Conservation (phyloP, 2,113 vertebrate genomes). For the Percopsis transmontana region DNA sequence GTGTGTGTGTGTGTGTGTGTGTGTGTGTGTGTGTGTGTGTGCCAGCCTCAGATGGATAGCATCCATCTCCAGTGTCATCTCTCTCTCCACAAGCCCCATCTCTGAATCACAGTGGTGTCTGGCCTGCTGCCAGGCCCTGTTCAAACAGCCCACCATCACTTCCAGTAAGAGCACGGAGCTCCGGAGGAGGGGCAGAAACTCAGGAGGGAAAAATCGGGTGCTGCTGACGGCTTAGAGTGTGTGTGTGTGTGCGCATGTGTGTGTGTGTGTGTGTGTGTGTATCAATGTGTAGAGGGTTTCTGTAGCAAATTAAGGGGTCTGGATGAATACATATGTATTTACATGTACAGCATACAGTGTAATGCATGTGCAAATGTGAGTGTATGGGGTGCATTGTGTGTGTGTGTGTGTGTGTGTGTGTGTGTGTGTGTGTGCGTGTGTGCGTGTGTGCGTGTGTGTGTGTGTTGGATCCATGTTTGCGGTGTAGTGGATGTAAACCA, state of each 20-base stretch:
- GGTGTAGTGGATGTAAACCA: background rate
- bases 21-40: background rate
- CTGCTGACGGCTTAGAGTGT: background rate
- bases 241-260: slow-evolving; percentile 4
- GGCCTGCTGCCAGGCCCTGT: slow-evolving; percentile 53
- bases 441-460: background rate
- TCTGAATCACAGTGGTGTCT: slow-evolving; percentile 51
- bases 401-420: slow-evolving; percentile 3
- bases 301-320: no score
- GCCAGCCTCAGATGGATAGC: slow-evolving; percentile 20
- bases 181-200: slow-evolving; percentile 14
- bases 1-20: background rate
- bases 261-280: background rate
- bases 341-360: no score
- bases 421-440: slow-evolving; percentile 1
- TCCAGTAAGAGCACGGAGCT: slow-evolving; percentile 80
- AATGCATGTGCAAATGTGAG: background rate
- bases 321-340: no score
- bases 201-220: background rate
- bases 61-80: slow-evolving; percentile 33
- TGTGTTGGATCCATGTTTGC: background rate
- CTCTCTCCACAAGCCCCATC: slow-evolving; percentile 8
- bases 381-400: no score
- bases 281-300: background rate
- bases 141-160: slow-evolving; percentile 61